phyloP scores from a whole-genome alignment of 2,888 invertebrate species.

The Leuctra nigra region DNA sequence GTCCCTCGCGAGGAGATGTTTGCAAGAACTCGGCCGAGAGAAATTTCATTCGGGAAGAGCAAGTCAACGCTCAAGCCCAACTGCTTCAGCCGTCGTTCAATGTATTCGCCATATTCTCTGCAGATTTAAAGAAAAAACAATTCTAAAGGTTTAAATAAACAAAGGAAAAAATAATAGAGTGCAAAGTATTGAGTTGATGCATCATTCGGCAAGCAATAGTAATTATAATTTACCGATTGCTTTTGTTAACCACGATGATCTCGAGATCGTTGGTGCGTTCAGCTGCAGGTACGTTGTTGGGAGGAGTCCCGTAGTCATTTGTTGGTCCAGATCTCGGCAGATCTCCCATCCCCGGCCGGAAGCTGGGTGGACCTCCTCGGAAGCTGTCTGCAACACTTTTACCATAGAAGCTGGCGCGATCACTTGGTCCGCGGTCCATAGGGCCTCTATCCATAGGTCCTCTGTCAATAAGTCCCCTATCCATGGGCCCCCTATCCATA shows the following conservation, averaged over 20 bases:
- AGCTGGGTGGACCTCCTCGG: slow-evolving; percentile 1
- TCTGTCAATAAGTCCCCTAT: slow-evolving; percentile 9
- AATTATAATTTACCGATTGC: slow-evolving; percentile 68
- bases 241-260: slow-evolving; percentile 78
- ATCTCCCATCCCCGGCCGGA: slow-evolving; percentile 7
- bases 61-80: slow-evolving; percentile 76
- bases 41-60: slow-evolving; percentile 85
- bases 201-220: no score
- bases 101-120: slow-evolving; percentile 82
- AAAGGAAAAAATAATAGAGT: not conserved
- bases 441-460: slow-evolving; percentile 10
- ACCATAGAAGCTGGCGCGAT: slow-evolving; percentile 3
- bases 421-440: not conserved
- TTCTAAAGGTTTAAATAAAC: not conserved
- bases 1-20: slow-evolving; percentile 86
- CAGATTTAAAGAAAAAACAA: slow-evolving; percentile 18
- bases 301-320: slow-evolving; percentile 2
- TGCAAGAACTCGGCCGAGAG: slow-evolving; percentile 69
- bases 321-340: not conserved
- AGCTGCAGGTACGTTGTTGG: slow-evolving; percentile 4
- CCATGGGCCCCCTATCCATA: slow-evolving; percentile 12
- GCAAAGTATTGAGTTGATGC: no score
- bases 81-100: slow-evolving; percentile 72
- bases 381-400: slow-evolving; percentile 1
- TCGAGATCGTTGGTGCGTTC: slow-evolving; percentile 70